Evolutionary conservation across 2,113 vertebrate genomes (phyloP).

Genomic region (Candoia aspera): DNA sequence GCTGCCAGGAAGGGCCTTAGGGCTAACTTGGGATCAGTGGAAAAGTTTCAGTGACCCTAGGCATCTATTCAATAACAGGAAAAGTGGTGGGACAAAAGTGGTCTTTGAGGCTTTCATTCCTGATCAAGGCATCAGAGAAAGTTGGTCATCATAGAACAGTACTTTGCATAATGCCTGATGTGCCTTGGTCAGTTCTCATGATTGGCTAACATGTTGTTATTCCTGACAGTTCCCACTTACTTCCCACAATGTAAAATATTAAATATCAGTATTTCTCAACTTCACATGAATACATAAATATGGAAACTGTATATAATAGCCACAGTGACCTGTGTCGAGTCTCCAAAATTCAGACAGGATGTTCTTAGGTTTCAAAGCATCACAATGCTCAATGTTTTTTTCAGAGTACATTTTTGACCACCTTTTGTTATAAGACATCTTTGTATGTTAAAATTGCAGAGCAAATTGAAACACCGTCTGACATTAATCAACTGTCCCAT

Average conservation of each 20-base stretch:
- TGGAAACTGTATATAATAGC: neutral
- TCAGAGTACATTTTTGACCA: neutral
- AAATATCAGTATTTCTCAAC: neutral
- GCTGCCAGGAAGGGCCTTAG: neutral
- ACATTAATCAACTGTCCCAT: neutral
- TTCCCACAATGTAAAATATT: neutral
- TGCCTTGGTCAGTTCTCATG: neutral
- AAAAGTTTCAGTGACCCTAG: neutral
- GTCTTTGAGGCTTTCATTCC: neutral
- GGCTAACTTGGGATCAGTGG: neutral
- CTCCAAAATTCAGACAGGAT: neutral
- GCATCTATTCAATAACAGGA: neutral
- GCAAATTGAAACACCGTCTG: neutral
- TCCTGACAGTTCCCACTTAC: neutral
- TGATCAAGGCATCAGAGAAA: neutral
- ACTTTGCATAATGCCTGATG: neutral
- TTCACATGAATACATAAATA: neutral
- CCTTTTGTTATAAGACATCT: neutral
- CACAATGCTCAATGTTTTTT: neutral
- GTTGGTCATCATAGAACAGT: neutral
- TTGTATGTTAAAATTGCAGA: neutral
- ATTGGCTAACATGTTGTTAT: neutral
- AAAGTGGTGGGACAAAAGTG: neutral
- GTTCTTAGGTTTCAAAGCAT: neutral
- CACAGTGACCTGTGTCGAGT: neutral